phyloP scores from a whole-genome alignment of 2,797 vertebrate genomes.

The Iguana delicatissima region DNA sequence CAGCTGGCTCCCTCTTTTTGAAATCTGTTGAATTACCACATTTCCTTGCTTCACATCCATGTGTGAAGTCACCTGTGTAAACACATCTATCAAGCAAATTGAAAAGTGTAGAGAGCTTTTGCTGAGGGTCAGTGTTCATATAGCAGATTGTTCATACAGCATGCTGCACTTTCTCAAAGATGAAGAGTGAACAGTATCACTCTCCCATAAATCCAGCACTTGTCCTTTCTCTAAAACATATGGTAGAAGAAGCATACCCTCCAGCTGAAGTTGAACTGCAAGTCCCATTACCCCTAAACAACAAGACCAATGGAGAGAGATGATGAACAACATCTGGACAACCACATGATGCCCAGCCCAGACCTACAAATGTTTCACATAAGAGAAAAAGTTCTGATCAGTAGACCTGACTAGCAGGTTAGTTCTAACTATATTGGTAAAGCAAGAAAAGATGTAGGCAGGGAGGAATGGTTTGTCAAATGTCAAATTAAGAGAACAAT shows the following conservation, averaged over 20 bases:
- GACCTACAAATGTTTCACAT: background rate
- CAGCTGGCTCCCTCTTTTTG: background rate
- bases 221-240: too few relatives aligned
- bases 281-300: background rate
- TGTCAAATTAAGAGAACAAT: too few relatives aligned
- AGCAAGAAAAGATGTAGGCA: too few relatives aligned
- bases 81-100: background rate
- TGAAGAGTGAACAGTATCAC: background rate
- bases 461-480: too few relatives aligned
- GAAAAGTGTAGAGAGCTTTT: background rate
- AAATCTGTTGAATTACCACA: background rate
- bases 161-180: background rate
- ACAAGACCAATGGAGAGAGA: too few relatives aligned
- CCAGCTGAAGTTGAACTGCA: background rate
- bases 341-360: background rate
- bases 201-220: background rate
- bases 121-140: too few relatives aligned
- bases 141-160: background rate
- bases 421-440: too few relatives aligned
- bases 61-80: background rate
- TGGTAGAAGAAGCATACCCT: background rate
- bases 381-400: background rate
- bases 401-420: too few relatives aligned
- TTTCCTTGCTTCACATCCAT: background rate
- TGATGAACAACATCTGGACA: background rate